A percentile compares a stretch with the other conserved stretches of the same genome.
Conservation (phyloP, 2,113 vertebrate species). For the Psittacula cyanocephala region DNA sequence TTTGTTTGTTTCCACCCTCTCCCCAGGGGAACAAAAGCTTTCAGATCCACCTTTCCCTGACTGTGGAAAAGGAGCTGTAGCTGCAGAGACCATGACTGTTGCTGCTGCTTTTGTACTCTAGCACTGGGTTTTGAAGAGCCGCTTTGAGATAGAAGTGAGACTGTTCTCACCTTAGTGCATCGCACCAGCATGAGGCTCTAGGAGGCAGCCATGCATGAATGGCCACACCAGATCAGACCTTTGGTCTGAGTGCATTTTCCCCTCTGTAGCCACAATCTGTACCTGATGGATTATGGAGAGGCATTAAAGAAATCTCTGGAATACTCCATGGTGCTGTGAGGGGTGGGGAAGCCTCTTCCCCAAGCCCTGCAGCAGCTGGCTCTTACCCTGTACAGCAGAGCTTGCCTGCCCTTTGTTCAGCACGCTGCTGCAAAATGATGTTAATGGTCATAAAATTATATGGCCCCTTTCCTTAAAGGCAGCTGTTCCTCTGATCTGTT, state of each 20-base stretch:
- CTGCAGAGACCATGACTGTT: not conserved
- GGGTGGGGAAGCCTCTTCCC: not conserved
- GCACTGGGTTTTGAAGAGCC: slow-evolving; percentile 16
- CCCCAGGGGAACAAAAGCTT: slow-evolving; percentile 56
- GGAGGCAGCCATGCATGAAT: not conserved
- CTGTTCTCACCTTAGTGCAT: not conserved
- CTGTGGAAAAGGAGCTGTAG: slow-evolving; percentile 29
- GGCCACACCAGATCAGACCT: not conserved
- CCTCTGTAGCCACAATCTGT: not conserved
- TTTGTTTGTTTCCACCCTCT: slow-evolving; percentile 64
- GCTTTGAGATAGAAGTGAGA: not conserved
- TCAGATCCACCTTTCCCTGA: slow-evolving; percentile 45
- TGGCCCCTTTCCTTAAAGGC: slow-evolving; percentile 44
- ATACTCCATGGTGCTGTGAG: not conserved
- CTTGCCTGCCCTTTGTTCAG: slow-evolving; percentile 42
- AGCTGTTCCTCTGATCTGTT: slow-evolving; percentile 40
- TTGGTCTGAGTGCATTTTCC: rapidly evolving
- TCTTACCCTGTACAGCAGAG: not conserved
- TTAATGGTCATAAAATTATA: slow-evolving; percentile 53
- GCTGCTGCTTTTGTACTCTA: slow-evolving; percentile 28
- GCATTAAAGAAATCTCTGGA: not conserved
- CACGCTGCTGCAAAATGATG: slow-evolving; percentile 1
- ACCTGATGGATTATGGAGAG: not conserved
- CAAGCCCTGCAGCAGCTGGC: not conserved
- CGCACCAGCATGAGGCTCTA: not conserved